Base-by-base conservation (phyloP, 2,888 invertebrate genomes). In the Nomada fucata region DNA sequence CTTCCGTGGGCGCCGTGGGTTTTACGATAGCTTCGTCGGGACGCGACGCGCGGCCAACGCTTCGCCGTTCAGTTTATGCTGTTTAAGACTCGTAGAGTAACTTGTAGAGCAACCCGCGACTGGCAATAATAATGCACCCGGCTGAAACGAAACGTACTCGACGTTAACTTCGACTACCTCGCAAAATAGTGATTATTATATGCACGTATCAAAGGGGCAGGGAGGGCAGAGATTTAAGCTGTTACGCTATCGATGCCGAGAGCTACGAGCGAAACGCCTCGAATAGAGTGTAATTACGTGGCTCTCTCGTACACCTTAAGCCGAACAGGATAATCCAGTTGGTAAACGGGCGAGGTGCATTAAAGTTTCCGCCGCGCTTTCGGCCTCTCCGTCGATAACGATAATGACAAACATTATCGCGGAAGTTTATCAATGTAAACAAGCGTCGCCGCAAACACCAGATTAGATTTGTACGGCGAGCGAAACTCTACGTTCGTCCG, bases 401-500 rank as follows among this genome's bases (percentile, higher is more conserved):
- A 68, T 74, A 79, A 79, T 76, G 64, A 76, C 74, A 53, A 63
- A 53, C 67, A 80, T 71, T 77, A 80, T 72, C 76, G n/a, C 73
- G 57, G 50, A 52, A 64, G 64, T 80, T 83, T 84, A 84, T 83
- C 84, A 78, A 71, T 64, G 84, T 83, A 84, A 84, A 84, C 83
- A 84, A 64, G 53, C 72, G 76, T 64, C 26, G 74, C 80, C 44
- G 69, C 83, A 83, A 80, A 83, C 80, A 72, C 18, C 64, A 83
- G 84, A 84, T 84, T 84, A 84, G 80, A 80, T 80, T 74, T 60
- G 59, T 52, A 68, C 42, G 60, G 11, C 53, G 20, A 55, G 71
- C 52, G 47, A 78, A 68, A 75, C 63, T 70, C 55, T 55, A 61
- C 65, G 18, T 60, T 60, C 26, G 18, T 10, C 52, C 29, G 13